phyloP scores from a whole-genome alignment of 2,888 invertebrate genomes.

The Archips xylosteana region DNA sequence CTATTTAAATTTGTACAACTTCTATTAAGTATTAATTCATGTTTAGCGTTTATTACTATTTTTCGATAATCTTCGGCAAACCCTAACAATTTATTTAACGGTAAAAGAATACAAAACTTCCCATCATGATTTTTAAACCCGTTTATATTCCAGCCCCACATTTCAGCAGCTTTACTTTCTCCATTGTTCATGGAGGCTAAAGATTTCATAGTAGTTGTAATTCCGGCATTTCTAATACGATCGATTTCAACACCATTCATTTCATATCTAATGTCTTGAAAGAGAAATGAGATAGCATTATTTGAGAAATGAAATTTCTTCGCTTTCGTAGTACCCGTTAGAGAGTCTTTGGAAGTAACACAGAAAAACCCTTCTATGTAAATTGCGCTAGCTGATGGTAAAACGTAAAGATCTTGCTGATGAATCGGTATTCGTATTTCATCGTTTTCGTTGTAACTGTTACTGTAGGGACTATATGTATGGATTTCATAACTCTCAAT shows the following conservation, averaged over 20 bases:
- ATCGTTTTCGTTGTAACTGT: constrained; percentile 42
- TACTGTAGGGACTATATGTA: constrained; percentile 14
- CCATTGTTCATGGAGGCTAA: constrained; percentile 46
- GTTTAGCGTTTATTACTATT: too few species aligned
- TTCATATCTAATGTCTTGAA: too few species aligned
- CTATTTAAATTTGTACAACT: too few species aligned
- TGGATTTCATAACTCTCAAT: too few species aligned
- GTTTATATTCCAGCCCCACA: constrained; percentile 49
- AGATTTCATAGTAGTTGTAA: too few species aligned
- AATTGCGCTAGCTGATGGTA: constrained; percentile 45
- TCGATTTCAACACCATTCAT: too few species aligned
- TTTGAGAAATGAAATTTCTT: not conserved
- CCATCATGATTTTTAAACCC: too few species aligned
- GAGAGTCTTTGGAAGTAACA: not conserved
- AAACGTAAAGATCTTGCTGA: constrained; percentile 45
- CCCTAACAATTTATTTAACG: too few species aligned
- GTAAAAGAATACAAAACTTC: too few species aligned
- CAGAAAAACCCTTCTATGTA: constrained; percentile 40
- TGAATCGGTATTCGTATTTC: constrained; percentile 46
- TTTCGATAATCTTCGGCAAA: too few species aligned
- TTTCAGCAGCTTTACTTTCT: constrained; percentile 49
- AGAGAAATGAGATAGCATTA: not conserved
- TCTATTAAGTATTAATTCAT: too few species aligned
- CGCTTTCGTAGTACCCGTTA: not conserved
- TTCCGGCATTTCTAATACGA: too few species aligned